A percentile compares a stretch with the other conserved stretches of the same genome.
These are phyloP conservation scores for Podargus strigoides DNA, from an alignment of 2,797 vertebrate species.

Conservation along the genomic window DNA sequence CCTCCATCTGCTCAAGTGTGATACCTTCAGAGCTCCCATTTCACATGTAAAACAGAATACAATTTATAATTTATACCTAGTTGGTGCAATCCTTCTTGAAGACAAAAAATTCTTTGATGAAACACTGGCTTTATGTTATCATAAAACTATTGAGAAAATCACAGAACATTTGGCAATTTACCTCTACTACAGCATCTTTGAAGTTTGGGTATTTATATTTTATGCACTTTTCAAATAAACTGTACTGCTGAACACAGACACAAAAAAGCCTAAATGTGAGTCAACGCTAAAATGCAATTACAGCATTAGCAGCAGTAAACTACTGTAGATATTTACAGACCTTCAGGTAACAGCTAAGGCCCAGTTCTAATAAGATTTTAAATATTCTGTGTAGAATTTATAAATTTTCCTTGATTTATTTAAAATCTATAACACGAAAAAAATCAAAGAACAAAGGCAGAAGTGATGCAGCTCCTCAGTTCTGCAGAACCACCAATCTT, in stretches of 20 bases:
- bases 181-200: constrained; percentile 60
- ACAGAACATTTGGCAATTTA: constrained; percentile 67
- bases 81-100: constrained; percentile 58
- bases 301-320: constrained; percentile 31
- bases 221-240: constrained; percentile 52
- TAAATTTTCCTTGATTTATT: constrained; percentile 43
- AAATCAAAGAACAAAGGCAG: constrained; percentile 20
- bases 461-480: neutral
- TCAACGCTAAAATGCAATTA: constrained; percentile 51
- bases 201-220: constrained; percentile 71
- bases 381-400: constrained; percentile 46
- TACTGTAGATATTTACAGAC: constrained; percentile 60
- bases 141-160: constrained; percentile 68
- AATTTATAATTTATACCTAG: constrained; percentile 76
- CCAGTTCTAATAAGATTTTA: constrained; percentile 26
- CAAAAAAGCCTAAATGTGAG: constrained; percentile 38
- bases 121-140: constrained; percentile 61
- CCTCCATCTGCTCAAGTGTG: constrained; percentile 47
- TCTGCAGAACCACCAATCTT: neutral
- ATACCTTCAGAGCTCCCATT: constrained; percentile 69
- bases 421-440: constrained; percentile 38
- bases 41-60: constrained; percentile 72
- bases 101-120: constrained; percentile 66
- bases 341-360: constrained; percentile 30
- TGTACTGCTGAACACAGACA: constrained; percentile 44